Evolutionary conservation across 2,888 invertebrate species (phyloP).

Genomic region (Drosophila anomalata): DNA sequence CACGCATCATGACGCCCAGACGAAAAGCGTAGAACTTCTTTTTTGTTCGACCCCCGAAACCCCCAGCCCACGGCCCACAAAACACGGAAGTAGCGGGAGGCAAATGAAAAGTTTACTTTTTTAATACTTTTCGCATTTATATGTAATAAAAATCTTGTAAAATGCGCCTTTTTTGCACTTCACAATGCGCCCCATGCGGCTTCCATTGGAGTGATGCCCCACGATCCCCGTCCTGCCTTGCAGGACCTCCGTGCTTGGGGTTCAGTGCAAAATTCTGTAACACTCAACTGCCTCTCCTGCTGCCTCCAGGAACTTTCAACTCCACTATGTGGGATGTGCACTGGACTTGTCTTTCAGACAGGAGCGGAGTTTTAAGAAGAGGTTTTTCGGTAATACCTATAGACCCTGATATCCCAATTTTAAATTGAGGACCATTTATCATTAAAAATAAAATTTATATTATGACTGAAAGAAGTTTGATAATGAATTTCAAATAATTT

Average conservation of each 20-base stretch:
- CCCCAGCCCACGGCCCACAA: background rate
- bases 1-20: conserved; percentile 77
- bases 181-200: conserved; percentile 61
- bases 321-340: conserved; percentile 41
- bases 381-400: no score
- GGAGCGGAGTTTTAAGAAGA: conserved; percentile 4
- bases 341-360: conserved; percentile 19
- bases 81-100: conserved; percentile 53
- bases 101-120: conserved; percentile 75
- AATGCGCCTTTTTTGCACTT: conserved; percentile 77
- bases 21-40: conserved; percentile 68
- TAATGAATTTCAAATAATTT: no score
- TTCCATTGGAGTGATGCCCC: conserved; percentile 21
- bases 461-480: no score
- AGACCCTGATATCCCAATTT: no score
- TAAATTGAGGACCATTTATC: no score
- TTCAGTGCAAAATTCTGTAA: conserved; percentile 76
- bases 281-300: conserved; percentile 51
- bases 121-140: conserved; percentile 80
- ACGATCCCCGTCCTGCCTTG: background rate
- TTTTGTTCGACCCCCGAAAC: conserved; percentile 19
- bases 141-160: conserved; percentile 81
- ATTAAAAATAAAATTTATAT: no score
- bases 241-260: conserved; percentile 58
- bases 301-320: conserved; percentile 50